phyloP scores from a whole-genome alignment of 2,797 vertebrate genomes.

The Alcedo quadribrachys region DNA sequence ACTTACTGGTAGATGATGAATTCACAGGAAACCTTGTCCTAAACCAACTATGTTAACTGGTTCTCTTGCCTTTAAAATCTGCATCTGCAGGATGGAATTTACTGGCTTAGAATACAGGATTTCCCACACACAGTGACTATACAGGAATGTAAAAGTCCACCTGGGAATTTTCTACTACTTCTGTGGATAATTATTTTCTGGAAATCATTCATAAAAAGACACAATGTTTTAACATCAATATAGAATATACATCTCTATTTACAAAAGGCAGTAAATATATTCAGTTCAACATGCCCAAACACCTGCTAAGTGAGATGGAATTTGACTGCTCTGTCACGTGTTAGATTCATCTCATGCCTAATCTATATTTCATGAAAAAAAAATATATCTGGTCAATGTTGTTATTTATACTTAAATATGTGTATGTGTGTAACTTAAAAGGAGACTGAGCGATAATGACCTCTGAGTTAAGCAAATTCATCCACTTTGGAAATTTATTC shows the following conservation, averaged over 20 bases:
- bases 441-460: background rate
- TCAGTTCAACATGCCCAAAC: background rate
- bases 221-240: conserved; percentile 34
- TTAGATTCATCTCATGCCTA: background rate
- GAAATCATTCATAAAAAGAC: conserved; percentile 26
- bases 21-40: background rate
- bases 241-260: conserved; percentile 8
- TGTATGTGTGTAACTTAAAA: background rate
- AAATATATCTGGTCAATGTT: background rate
- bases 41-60: background rate
- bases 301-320: conserved; percentile 6
- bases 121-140: background rate
- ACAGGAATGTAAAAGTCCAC: background rate
- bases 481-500: background rate
- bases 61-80: background rate
- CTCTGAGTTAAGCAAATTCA: background rate
- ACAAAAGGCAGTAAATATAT: background rate
- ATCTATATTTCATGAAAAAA: background rate
- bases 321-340: background rate
- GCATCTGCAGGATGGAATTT: background rate
- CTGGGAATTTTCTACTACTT: conserved; percentile 13
- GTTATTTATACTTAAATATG: background rate
- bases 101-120: background rate
- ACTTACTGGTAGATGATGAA: background rate
- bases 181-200: conserved; percentile 54